Evolutionary conservation across 1,140 invertebrate genomes (phyloP).

Genomic region (Calephelis nemesis): DNA sequence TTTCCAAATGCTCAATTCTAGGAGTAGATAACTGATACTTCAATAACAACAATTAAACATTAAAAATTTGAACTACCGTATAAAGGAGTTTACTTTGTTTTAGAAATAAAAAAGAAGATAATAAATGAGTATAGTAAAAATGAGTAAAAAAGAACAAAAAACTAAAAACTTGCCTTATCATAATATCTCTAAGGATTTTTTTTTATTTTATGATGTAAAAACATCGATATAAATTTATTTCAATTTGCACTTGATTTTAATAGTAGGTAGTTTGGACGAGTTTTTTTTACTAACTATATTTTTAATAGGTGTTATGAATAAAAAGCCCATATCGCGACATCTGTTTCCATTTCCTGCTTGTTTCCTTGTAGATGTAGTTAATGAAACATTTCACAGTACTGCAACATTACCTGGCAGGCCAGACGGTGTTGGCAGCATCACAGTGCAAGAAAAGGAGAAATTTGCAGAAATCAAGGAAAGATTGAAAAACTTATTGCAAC

Average conservation of each 20-base stretch:
- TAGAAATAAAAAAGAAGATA: too few relatives aligned
- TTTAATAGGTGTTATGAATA: conserved; percentile 28
- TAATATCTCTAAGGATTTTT: too few relatives aligned
- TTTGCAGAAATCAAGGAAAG: conserved; percentile 98
- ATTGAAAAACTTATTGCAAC: conserved; percentile 94
- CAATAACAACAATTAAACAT: too few relatives aligned
- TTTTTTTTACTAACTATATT: conserved; percentile 33
- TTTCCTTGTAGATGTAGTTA: conserved; percentile 72
- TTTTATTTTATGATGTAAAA: neutral
- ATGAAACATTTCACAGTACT: conserved; percentile 73
- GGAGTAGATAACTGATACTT: too few relatives aligned
- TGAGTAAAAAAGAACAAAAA: too few relatives aligned
- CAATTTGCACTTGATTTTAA: neutral
- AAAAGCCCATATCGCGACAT: conserved; percentile 11
- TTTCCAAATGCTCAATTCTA: too few relatives aligned
- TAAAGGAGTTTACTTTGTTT: too few relatives aligned
- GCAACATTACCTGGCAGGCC: conserved; percentile 86
- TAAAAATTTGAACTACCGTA: too few relatives aligned
- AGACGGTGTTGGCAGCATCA: conserved; percentile 98
- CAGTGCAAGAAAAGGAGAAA: conserved; percentile 97
- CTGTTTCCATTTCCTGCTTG: conserved; percentile 60
- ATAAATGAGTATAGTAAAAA: too few relatives aligned
- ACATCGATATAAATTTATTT: too few relatives aligned
- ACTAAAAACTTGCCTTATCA: too few relatives aligned
- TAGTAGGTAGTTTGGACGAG: neutral